Evolutionary conservation across 2,113 vertebrate species (phyloP), one percentile per base, ranked within the genome.

Genomic region (Columba janthina): DNA sequence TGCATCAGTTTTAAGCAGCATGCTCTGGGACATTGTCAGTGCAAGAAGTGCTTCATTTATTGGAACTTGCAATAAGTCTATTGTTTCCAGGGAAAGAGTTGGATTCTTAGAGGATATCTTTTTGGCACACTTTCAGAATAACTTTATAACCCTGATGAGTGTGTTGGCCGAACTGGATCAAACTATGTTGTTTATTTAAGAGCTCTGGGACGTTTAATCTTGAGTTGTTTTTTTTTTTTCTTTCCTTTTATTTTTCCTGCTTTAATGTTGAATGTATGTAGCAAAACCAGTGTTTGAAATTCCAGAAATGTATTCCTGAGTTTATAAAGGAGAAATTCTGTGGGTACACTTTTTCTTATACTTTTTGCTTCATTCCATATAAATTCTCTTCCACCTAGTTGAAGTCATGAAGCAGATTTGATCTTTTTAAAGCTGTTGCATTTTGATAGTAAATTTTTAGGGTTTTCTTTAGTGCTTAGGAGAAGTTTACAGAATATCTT

Each of bases 251-350:
- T 46, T 46, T 46, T 46, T 46, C 9, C 18, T 46, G 44, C 44
- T 46, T 46, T 46, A 46, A 21, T 0, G 1, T 48, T 76, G 67
- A 31, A 72, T 6, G 1, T 34, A 20, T 3, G 0, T 44, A 48
- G 62, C 19, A 83, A 83, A 94, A 74, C 5, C 9, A 29, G 6
- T 70, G 15, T 89, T 31, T 84, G 60, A 42, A 86, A 65, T 76
- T 92, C 60, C 25, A 86, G 72, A 80, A 62, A 50, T 19, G 3
- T 48, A 17, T 76, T 76, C 17, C 26, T 66, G 51, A 62, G 11
- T 42, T 76, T 65, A 61, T 21, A 53, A 76, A 66, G 46, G 24
- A 61, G 34, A 83, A 70, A 57, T 73, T 75, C 7, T 5, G 13
- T 42, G 20, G 20, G 10, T 57, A 42, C 6, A 3, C 2, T 5